phyloP scores from a whole-genome alignment of 1,140 invertebrate genomes.

The Bombyx mandarina region DNA sequence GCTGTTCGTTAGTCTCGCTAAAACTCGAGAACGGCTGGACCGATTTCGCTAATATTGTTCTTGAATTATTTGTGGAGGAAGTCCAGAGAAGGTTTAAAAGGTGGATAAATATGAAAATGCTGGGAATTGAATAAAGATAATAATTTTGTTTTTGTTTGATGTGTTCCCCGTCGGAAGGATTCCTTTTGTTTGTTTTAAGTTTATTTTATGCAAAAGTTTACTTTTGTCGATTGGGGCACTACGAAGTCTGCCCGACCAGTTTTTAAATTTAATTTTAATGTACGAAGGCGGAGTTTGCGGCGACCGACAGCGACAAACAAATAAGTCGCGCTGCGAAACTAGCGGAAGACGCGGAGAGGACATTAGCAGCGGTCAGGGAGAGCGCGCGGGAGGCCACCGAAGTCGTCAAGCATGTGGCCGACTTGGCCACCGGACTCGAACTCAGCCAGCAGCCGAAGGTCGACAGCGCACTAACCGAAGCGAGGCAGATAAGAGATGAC shows the following conservation, averaged over 20 bases:
- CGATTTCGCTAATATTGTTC: too few relatives aligned
- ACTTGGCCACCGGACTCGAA: constrained; percentile 77
- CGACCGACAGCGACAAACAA: constrained; percentile 67
- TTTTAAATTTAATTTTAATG: not conserved
- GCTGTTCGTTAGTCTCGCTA: not conserved
- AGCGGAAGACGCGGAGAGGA: constrained; percentile 69
- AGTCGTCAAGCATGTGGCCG: constrained; percentile 77
- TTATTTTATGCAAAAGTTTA: too few relatives aligned
- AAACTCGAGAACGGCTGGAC: too few relatives aligned
- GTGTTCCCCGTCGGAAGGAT: too few relatives aligned
- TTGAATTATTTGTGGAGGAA: too few relatives aligned
- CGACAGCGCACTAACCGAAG: constrained; percentile 82
- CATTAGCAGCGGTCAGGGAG: constrained; percentile 67
- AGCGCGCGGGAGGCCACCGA: constrained; percentile 69
- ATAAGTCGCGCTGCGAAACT: constrained; percentile 71
- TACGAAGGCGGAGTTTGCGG: constrained; percentile 61
- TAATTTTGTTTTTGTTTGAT: too few relatives aligned
- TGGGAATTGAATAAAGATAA: too few relatives aligned
- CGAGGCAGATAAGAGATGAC: constrained; percentile 77
- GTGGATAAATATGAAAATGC: too few relatives aligned
- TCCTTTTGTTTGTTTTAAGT: too few relatives aligned
- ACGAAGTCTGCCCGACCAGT: not conserved
- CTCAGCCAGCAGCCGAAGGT: constrained; percentile 80
- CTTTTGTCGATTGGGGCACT: too few relatives aligned
- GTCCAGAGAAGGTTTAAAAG: too few relatives aligned